phyloP scores from a whole-genome alignment of 2,797 vertebrate species.

The Pseudomugil tenellus region DNA sequence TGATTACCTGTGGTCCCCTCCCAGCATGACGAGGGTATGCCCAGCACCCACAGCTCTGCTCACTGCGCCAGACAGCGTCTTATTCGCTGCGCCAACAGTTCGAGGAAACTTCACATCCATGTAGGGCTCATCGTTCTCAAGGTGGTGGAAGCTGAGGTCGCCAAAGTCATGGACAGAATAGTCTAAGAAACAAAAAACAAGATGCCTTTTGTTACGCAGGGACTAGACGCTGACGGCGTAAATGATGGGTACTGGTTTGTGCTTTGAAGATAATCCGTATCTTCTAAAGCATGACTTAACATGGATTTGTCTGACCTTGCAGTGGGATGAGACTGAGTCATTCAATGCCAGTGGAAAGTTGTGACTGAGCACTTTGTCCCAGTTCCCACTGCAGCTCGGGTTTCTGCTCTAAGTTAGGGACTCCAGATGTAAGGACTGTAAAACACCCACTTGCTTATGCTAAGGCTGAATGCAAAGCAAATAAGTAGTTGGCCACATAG shows the following conservation, averaged over 20 bases:
- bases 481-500: conserved; percentile 53
- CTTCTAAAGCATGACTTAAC: conserved; percentile 6
- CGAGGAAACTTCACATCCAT: conserved; percentile 89
- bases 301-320: conserved; percentile 5
- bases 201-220: neutral
- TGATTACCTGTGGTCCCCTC: conserved; percentile 95
- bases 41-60: conserved; percentile 88
- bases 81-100: conserved; percentile 90
- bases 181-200: conserved; percentile 75
- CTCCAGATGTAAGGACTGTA: conserved; percentile 12
- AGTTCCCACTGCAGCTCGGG: conserved; percentile 46
- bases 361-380: conserved; percentile 56
- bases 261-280: neutral
- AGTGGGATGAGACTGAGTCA: conserved; percentile 42
- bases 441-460: conserved; percentile 30
- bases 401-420: conserved; percentile 42
- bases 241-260: neutral
- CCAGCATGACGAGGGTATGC: conserved; percentile 91
- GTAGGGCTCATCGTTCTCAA: conserved; percentile 90
- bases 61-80: conserved; percentile 87
- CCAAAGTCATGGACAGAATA: conserved; percentile 92
- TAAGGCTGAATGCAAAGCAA: conserved; percentile 50
- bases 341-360: conserved; percentile 44
- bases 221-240: neutral
- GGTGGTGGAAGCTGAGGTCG: conserved; percentile 89